Base-by-base conservation (phyloP, 2,797 vertebrate genomes). In the Dicrostonyx torquatus region DNA sequence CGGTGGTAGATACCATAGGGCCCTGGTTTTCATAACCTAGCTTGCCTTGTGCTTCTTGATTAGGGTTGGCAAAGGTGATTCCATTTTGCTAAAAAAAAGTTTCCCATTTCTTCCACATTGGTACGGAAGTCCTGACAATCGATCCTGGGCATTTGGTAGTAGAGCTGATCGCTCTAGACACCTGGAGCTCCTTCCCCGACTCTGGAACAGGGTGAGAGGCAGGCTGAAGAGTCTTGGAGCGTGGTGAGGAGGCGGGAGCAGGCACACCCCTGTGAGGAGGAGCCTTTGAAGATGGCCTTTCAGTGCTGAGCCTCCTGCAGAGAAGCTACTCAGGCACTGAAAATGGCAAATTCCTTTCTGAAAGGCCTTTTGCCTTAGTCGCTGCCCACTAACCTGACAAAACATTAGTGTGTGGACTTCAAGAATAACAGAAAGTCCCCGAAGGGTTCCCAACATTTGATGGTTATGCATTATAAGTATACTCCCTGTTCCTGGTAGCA, bases 191-290 rank as follows among this genome's bases (percentile, higher is more conserved):
- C 8, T 20, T 76, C 45, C 37, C 3, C 4, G 70, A 40, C 1
- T 0, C 22, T 55, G 20, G 43, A 18, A 11, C 17, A n/a, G 6
- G 53, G 14, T n/a, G 12, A 40, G 40, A 40, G 58, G 40, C 55
- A 12, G 55, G 24, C 8, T 3, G n/a, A 70, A 14, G 5, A 7
- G 68, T 20, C 7, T 58, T 29, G 53, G 37, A 48, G 17, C 45
- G 6, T 10, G 24, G 55, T 29, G 70, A 1, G 4, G 60, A 64
- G 2, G n/a, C 0, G 0, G 1, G 34, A 53, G 34, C 15, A 29
- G 12, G 34, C 4, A 29, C 76, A 15, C 11, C 14, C 7, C 1
- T 4, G 15, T 12, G 9, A n/a, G 50, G 9, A n/a, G 50, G 48
- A 79, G 31, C 5, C 37, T 68, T 12, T 17, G 14, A 62, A 82